Evolutionary conservation across 2,797 vertebrate species (phyloP), one percentile per base, ranked within the genome.

Genomic region (Halcyon badia): DNA sequence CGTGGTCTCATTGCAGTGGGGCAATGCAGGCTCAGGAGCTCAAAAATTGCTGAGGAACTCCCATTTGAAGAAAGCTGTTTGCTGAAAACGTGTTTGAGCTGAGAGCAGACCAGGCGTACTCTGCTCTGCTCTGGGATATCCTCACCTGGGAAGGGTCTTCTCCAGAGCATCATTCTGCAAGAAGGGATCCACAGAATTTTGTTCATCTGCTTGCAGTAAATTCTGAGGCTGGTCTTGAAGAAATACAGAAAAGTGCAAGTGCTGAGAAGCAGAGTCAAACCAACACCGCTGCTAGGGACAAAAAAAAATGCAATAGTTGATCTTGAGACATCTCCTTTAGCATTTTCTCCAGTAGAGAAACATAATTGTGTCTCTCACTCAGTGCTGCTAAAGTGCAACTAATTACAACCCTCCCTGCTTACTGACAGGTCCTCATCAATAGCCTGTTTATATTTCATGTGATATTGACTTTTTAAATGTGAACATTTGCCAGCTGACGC

Each of bases 391-490:
- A 94, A 96, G 54, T 62, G 70, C 78, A 85, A 37, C 41, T 83
- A 93, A 96, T 96, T 92, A 84, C 77, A 89, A 22, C 78, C 65
- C 84, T 71, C 81, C n/a, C 58, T 42, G 69, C 44, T 86, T 96
- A 90, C 93, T 93, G 90, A 73, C 81, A 83, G 91, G 83, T 87
- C 79, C 41, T 96, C 85, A 75, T 94, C 89, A 97, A 95, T 71
- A 83, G 52, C 17, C 69, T 69, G 48, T 86, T 94, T 86, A 37
- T 94, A 75, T 94, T 97, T 96, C 77, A 88, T 52, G 69, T 77
- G 48, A n/a, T 94, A 90, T 25, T 7, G 83, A 87, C 93, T 96
- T 96, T 91, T 80, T 79, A 85, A 71, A 84, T 81, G 89, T 14
- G 44, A 86, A n/a, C 52, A 31, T 73, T 93, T 76, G 54, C 58